Evolutionary conservation across 2,113 vertebrate genomes (phyloP), one percentile per base, ranked within the genome.

Genomic region (Lophotis ruficrista): DNA sequence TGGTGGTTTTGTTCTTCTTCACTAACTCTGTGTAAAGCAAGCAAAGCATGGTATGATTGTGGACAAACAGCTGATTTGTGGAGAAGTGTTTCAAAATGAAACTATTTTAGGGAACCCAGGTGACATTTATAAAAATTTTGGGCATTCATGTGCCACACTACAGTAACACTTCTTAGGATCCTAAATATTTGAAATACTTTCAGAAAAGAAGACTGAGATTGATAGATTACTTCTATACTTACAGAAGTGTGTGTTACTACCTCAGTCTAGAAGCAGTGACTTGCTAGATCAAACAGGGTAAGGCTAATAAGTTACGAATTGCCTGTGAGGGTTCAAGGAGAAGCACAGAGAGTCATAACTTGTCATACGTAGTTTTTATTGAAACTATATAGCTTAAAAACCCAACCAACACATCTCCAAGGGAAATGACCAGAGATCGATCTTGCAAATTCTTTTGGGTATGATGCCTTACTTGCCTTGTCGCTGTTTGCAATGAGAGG

Each of bases 101-200:
- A 54, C 7, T 41, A 10, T 60, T 88, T 61, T 31, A 64, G 70
- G 22, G 33, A 76, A 61, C 28, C 12, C 6, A 31, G 21, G 54
- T 65, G n/a, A 38, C 4, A 1, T 85, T 64, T 75, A 28, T 35
- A 45, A 69, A 56, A 75, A 10, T 58, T 89, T 57, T 24, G 19
- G 45, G 9, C 21, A 15, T 90, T 64, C 16, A 50, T 75, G 14
- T 0, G 0, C 28, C 43, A 50, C 16, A 7, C 14, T 51, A 47
- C 30, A 5, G 1, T 81, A 75, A 61, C 16, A 17, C 12, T 69
- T 73, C 7, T 20, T 79, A 82, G 37, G 27, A 76, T 48, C 31
- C 27, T 88, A 53, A 83, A 57, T 92, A 68, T 43, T 62, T 62
- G 10, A 75, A 75, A n/a, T 51, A 38, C 21, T 23, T 71, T 89